Evolutionary conservation across 2,797 vertebrate genomes (phyloP).

Genomic region (Falco biarmicus): DNA sequence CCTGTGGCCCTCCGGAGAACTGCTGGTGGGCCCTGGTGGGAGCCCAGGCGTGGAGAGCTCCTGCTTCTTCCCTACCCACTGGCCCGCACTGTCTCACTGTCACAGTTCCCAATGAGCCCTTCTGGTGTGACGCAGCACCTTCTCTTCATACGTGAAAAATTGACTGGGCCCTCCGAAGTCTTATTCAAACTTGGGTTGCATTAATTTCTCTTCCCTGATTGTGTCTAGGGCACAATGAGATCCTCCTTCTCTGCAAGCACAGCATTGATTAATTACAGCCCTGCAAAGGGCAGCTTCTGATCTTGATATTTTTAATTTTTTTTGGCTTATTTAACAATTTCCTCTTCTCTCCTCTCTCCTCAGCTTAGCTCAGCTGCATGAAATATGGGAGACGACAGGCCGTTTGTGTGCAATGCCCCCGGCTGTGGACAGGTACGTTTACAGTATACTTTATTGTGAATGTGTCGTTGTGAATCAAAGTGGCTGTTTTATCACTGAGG

Average conservation of each 20-base stretch:
- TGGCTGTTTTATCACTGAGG: constrained; percentile 78
- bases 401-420: constrained; percentile 95
- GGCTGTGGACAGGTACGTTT: constrained; percentile 98
- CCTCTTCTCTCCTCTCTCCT: constrained; percentile 31
- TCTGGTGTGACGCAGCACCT: background rate
- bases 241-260: background rate
- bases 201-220: background rate
- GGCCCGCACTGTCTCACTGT: background rate
- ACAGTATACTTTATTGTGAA: constrained; percentile 71
- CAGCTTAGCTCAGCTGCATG: constrained; percentile 70
- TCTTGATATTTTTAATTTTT: background rate
- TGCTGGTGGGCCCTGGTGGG: background rate
- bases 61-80: background rate
- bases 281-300: constrained; percentile 47
- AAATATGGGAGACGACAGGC: constrained; percentile 98
- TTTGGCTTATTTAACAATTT: constrained; percentile 66
- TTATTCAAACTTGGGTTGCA: background rate
- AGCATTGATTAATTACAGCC: constrained; percentile 23
- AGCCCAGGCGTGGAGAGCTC: background rate
- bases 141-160: background rate
- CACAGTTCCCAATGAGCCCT: background rate
- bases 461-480: constrained; percentile 75
- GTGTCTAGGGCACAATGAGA: background rate
- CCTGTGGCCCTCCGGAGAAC: fast-evolving
- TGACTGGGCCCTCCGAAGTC: background rate